A percentile compares a stretch with the other conserved stretches of the same genome.
Conservation (phyloP, 2,113 vertebrate species). For the Buteo buteo region DNA sequence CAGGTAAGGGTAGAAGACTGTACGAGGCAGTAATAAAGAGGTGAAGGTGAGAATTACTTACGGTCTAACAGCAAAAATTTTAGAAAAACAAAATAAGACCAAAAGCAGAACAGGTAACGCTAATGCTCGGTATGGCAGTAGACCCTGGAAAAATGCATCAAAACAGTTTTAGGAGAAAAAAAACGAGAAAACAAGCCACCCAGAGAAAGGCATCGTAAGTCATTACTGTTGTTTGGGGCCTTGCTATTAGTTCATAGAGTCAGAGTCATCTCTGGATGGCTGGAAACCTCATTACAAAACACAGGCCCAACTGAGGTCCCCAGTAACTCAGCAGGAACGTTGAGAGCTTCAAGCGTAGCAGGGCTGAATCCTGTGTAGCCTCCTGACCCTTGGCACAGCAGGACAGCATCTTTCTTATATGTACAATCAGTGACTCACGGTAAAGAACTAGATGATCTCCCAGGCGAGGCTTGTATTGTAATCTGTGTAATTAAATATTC, state of each 20-base stretch:
- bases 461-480: neutral
- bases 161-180: slow-evolving; percentile 40
- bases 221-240: slow-evolving; percentile 41
- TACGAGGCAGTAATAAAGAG: fast-evolving
- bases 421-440: neutral
- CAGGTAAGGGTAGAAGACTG: neutral
- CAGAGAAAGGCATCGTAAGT: neutral
- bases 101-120: neutral
- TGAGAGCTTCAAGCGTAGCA: neutral
- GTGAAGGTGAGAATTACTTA: neutral
- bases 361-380: neutral
- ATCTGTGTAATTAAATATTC: neutral
- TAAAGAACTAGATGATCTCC: neutral
- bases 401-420: neutral
- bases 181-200: slow-evolving; percentile 49
- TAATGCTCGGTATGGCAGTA: neutral
- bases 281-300: neutral
- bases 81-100: neutral
- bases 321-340: neutral
- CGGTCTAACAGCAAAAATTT: neutral
- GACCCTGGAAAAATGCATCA: neutral
- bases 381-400: neutral
- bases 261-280: neutral
- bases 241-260: slow-evolving; percentile 41
- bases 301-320: fast-evolving